Percentiles rank a stretch among this genome's conserved stretches.
These are phyloP conservation scores for Hozukius guyotensis DNA, from an alignment of 2,797 vertebrate species.

Conservation along the genomic window DNA sequence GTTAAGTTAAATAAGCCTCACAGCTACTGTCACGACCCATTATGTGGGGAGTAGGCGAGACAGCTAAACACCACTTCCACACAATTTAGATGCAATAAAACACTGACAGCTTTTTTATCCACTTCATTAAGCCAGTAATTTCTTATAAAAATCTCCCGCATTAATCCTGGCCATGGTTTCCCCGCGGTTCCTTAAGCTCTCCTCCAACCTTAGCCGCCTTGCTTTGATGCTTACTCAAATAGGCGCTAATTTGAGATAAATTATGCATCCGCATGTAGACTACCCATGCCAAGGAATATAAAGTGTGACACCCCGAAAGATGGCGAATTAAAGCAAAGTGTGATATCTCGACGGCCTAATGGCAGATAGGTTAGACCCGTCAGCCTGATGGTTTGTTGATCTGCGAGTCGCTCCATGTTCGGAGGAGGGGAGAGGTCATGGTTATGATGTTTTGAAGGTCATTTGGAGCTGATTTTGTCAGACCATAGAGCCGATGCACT, in stretches of 20 bases:
- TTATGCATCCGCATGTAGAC: conserved; percentile 80
- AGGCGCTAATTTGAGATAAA: conserved; percentile 83
- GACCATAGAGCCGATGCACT: background rate
- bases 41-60: conserved; percentile 88
- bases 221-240: conserved; percentile 89
- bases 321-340: conserved; percentile 81
- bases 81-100: conserved; percentile 94
- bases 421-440: conserved; percentile 41
- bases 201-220: conserved; percentile 76
- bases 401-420: conserved; percentile 61
- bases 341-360: conserved; percentile 72
- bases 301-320: conserved; percentile 79
- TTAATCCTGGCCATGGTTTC: conserved; percentile 91
- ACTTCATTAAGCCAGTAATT: conserved; percentile 96
- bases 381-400: conserved; percentile 70
- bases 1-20: conserved; percentile 91
- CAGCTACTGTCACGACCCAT: conserved; percentile 91
- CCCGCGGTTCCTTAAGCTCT: conserved; percentile 84
- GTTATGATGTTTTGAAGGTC: conserved; percentile 66
- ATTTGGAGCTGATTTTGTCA: background rate
- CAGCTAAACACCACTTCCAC: conserved; percentile 89
- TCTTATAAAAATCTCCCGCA: conserved; percentile 91
- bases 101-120: conserved; percentile 92
- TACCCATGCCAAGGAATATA: conserved; percentile 77
- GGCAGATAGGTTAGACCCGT: conserved; percentile 74